Evolutionary conservation across 1,140 invertebrate genomes (phyloP), one percentile per base, ranked within the genome.

Genomic region (Aphaenogaster floridana): DNA sequence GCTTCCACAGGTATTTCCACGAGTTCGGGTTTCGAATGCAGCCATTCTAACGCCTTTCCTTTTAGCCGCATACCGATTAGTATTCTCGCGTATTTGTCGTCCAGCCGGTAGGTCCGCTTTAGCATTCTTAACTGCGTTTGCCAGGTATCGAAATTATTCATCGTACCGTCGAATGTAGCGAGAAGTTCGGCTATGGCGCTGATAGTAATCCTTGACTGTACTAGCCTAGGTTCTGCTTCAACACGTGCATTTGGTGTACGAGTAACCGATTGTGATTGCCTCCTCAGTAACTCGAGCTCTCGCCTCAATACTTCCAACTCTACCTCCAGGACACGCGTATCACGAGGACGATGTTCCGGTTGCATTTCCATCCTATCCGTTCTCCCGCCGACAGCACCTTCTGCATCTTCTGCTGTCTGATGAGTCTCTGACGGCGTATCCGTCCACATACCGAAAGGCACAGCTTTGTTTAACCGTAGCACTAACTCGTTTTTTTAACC

Each of bases 1-100:
- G n/a, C 28, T 11, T 66, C 68, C 57, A 68, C 52, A 6, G 50
- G 15, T 64, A 80, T 64, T 15, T 45, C 63, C 1, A 85, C 15
- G 39, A 76, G 68, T 36, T 88, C 83, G 0, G 77, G 2, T 36
- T 59, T 61, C 0, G 77, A 86, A 28, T 64, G 59, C 2, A 88
- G 52, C 83, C 83, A 88, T 21, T 76, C 50, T 0, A 11, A 28
- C 8, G 81, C 77, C 42, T 77, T 86, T 4, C 76, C 81, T 7
- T 28, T 79, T 17, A 88, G 48, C n/a, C 78, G 13, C 57, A 64
- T 64, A 1, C 39, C 63, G 15, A 80, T 52, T 0, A 80, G 15
- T 17, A 80, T 54, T 21, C 17, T 80, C 15, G 50, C 39, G 4
- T 50, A 6, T 42, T 61, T 42, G 0, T 78, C 76, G 13, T 48